Percentiles rank a stretch among this genome's conserved stretches.
phyloP scores from a whole-genome alignment of 2,113 vertebrate genomes.

The Myiagra hebetior region DNA sequence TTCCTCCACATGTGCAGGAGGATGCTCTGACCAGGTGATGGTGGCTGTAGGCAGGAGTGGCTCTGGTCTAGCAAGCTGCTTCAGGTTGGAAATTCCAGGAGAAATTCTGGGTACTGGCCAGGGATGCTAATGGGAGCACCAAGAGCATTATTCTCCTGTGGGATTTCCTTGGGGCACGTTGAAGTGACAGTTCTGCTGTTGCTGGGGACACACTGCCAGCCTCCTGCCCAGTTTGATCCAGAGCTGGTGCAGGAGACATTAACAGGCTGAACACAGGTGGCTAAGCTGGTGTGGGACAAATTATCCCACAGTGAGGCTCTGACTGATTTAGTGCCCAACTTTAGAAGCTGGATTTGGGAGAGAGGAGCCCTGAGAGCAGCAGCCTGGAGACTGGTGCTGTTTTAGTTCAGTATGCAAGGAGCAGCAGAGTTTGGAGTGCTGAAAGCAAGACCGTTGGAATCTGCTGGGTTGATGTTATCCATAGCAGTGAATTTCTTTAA shows the following conservation, averaged over 20 bases:
- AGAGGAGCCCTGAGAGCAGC: neutral
- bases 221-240: neutral
- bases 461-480: neutral
- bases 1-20: neutral
- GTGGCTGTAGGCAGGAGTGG: neutral
- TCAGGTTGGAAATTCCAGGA: neutral
- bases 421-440: neutral
- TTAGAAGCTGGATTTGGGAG: neutral
- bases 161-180: neutral
- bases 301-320: neutral
- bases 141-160: neutral
- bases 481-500: slow-evolving; percentile 38
- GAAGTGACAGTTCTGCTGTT: neutral
- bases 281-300: neutral
- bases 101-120: neutral
- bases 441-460: neutral
- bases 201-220: neutral
- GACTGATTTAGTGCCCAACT: neutral
- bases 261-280: neutral
- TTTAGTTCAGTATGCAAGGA: neutral
- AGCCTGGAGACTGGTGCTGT: neutral
- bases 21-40: neutral
- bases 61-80: neutral
- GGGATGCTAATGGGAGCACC: neutral
- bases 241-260: neutral